These are phyloP conservation scores for Siniperca knerii DNA, from an alignment of 2,113 vertebrate species.

Conservation along the genomic window DNA sequence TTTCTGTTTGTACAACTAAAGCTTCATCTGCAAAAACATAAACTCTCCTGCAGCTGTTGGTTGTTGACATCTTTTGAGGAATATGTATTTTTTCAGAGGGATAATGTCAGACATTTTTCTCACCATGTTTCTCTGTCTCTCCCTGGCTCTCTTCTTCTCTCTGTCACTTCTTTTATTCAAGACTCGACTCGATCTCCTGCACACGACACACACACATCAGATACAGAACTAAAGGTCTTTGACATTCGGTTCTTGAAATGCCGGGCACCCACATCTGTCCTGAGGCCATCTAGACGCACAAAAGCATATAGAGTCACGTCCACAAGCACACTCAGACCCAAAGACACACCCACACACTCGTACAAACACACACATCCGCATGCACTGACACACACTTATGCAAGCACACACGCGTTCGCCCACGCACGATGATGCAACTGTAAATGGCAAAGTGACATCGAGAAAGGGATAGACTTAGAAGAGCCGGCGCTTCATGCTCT, in stretches of 20 bases:
- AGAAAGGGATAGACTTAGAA: conserved; percentile 34
- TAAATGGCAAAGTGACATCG: conserved; percentile 65
- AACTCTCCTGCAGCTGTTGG: conserved; percentile 16
- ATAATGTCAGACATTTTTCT: conserved; percentile 49
- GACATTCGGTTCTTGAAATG: conserved; percentile 66
- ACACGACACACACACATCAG: conserved; percentile 29
- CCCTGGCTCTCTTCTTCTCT: conserved; percentile 16
- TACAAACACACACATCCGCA: conserved; percentile 42
- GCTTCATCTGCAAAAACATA: background rate
- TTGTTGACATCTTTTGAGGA: conserved; percentile 41
- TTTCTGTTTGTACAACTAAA: background rate
- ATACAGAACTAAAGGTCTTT: conserved; percentile 57
- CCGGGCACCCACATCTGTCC: conserved; percentile 68
- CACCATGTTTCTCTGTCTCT: conserved; percentile 20
- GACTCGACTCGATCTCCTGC: conserved; percentile 43
- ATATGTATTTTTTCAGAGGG: conserved; percentile 1
- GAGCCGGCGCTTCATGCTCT: conserved; percentile 6
- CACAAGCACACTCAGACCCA: conserved; percentile 21
- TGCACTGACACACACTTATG: conserved; percentile 42
- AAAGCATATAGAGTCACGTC: conserved; percentile 5
- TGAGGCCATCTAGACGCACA: conserved; percentile 29
- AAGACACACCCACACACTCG: conserved; percentile 37
- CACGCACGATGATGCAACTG: conserved; percentile 55
- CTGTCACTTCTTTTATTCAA: conserved; percentile 58
- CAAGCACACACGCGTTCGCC: conserved; percentile 47